A percentile compares a stretch with the other conserved stretches of the same genome.
These are phyloP conservation scores for Brachionus koreanus DNA, from an alignment of 1,140 invertebrate genomes.

Conservation along the genomic window DNA sequence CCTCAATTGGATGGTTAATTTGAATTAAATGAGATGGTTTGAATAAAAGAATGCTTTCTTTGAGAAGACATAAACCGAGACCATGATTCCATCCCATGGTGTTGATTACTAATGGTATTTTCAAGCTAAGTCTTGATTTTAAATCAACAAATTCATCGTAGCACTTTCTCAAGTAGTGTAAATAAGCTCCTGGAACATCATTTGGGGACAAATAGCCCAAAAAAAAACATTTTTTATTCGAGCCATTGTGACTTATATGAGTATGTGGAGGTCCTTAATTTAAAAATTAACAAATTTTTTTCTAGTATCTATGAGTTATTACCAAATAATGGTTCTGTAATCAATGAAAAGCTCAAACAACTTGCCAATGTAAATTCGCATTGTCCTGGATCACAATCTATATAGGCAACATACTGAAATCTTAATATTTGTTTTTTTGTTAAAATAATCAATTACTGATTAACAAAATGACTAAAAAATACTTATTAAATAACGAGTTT, in stretches of 20 bases:
- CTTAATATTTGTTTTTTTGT: neutral
- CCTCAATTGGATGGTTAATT: slow-evolving; percentile 40
- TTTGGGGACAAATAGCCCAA: slow-evolving; percentile 26
- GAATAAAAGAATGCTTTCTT: slow-evolving; percentile 19
- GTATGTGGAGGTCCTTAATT: slow-evolving; percentile 15
- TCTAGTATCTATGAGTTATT: neutral
- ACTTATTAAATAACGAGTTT: slow-evolving; percentile 18
- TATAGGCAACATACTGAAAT: neutral
- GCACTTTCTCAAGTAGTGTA: slow-evolving; percentile 27
- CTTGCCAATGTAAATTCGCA: slow-evolving; percentile 40
- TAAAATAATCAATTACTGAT: neutral
- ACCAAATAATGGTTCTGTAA: slow-evolving; percentile 36
- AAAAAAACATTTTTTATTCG: slow-evolving; percentile 18
- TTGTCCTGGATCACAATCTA: slow-evolving; percentile 44
- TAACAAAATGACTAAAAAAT: neutral
- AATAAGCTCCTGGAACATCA: neutral
- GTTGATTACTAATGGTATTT: slow-evolving; percentile 23
- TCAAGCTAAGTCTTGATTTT: neutral
- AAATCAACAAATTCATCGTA: neutral
- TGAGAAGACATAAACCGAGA: slow-evolving; percentile 24
- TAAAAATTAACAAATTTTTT: neutral
- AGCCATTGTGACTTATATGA: slow-evolving; percentile 15
- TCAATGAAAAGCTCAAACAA: neutral
- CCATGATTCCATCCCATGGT: slow-evolving; percentile 45
- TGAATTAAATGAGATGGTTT: slow-evolving; percentile 38